Base-by-base conservation (phyloP, 2,888 invertebrate species). In the Baronia brevicornis region DNA sequence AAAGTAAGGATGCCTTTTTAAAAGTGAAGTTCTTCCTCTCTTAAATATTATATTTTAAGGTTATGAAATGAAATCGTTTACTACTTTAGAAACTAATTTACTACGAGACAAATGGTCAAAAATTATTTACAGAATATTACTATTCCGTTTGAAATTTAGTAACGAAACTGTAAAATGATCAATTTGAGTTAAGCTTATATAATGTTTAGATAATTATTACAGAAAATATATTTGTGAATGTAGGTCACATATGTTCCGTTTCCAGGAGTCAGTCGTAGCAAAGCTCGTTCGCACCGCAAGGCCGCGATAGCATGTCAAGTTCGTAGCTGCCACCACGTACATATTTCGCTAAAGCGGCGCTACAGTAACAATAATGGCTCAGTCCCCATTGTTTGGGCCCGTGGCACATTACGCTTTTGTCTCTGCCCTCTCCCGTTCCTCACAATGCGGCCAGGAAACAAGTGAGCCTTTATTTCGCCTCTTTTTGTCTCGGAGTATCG, bases 401-500 rank as follows among this genome's bases (percentile, higher is more conserved):
- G 82, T 79, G 82, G 82, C 82, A 84, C 82, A 84, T 84, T 84
- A 84, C 77, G 82, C 82, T 74, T 84, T 82, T 84, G 82, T 84
- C 82, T 84, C 78, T 82, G 82, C 82, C 82, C 82, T 84, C 82
- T 78, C 78, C 74, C 77, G 79, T 73, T 77, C 78, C 79, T 82
- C 78, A 84, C 84, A 84, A 84, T 84, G 82, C 82, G 82, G 84
- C 82, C 80, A 84, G 84, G 82, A 84, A 84, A 84, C 84, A 84
- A 84, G 84, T 84, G 84, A 84, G 84, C 84, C 84, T 85, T 84
- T 85, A 84, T 84, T 85, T 84, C 82, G 84, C 80, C 79, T 82
- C 84, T 85, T 85, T 85, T 85, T 85, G 85, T 85, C 84, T 84
- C 84, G 77, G 84, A 85, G 84, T 85, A 84, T 84, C 85, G 84